Percentiles rank a stretch among this genome's conserved stretches.
Evolutionary conservation across 2,888 invertebrate species (phyloP).

Genomic region (Aelia acuminata): DNA sequence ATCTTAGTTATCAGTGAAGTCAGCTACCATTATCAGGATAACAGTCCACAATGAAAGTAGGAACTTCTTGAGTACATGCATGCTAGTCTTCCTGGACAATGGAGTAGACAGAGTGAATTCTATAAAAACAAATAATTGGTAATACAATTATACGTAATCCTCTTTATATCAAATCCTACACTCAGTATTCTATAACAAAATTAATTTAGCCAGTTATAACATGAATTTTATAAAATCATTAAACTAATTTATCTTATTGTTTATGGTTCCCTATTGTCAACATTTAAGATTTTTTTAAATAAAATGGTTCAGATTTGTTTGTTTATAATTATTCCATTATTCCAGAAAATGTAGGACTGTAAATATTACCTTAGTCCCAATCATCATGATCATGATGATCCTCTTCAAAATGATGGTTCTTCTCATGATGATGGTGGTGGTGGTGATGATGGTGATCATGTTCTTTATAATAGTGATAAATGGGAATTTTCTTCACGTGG

Average conservation of each 20-base stretch:
- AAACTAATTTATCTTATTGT: background rate
- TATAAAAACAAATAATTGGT: background rate
- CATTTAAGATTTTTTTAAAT: background rate
- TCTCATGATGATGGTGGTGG: constrained; percentile 63
- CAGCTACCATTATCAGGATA: background rate
- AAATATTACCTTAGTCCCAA: constrained; percentile 55
- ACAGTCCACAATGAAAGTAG: background rate
- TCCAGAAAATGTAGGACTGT: background rate
- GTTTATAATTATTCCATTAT: background rate
- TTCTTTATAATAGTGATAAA: constrained; percentile 65
- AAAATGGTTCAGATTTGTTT: background rate
- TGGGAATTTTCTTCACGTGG: constrained; percentile 68
- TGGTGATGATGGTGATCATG: constrained; percentile 66
- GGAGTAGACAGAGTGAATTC: background rate
- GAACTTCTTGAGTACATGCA: background rate
- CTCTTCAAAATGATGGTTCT: constrained; percentile 61
- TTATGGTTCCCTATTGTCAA: background rate
- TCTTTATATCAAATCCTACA: background rate
- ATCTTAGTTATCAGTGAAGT: background rate
- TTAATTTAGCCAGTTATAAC: background rate
- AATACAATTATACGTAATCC: background rate
- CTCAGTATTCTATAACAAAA: background rate
- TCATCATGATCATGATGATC: constrained; percentile 60
- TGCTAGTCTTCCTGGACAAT: background rate
- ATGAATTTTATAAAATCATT: background rate